Conservation (phyloP, 2,888 invertebrate genomes). For the Eilema sororculum region DNA sequence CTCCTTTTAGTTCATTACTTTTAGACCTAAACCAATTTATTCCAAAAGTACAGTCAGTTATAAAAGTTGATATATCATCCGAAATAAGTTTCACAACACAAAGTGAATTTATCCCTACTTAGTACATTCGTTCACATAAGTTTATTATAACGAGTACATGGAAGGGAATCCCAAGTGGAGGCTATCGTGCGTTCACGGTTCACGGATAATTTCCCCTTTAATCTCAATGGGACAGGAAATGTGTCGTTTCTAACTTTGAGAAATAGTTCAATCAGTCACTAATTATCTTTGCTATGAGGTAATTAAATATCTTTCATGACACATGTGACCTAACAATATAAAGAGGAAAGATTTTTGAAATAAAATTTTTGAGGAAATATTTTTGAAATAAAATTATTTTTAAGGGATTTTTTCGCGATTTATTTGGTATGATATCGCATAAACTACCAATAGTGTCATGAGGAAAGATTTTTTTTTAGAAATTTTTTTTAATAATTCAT, state of each 20-base stretch:
- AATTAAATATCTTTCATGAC: neutral
- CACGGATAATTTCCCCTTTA: constrained; percentile 7
- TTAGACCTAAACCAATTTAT: no score
- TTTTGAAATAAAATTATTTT: no score
- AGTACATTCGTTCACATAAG: neutral
- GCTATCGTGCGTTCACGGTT: constrained; percentile 6
- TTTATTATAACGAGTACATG: neutral
- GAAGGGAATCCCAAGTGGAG: neutral
- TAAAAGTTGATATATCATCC: neutral
- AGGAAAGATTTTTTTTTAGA: no score
- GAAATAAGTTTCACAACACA: neutral
- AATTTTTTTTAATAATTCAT: no score
- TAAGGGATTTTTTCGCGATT: no score
- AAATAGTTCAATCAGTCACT: constrained; percentile 6
- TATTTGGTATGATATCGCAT: no score
- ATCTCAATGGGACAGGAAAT: constrained; percentile 9
- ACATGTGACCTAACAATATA: neutral
- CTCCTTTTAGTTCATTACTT: no score
- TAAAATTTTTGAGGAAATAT: no score
- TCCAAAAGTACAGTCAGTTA: no score
- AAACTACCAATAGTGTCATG: no score
- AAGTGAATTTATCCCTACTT: neutral
- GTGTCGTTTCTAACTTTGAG: neutral
- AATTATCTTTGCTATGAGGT: neutral
- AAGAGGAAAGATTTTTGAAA: no score